Base-by-base conservation (phyloP, 1,140 invertebrate species). In the Paraescarpia echinospica region DNA sequence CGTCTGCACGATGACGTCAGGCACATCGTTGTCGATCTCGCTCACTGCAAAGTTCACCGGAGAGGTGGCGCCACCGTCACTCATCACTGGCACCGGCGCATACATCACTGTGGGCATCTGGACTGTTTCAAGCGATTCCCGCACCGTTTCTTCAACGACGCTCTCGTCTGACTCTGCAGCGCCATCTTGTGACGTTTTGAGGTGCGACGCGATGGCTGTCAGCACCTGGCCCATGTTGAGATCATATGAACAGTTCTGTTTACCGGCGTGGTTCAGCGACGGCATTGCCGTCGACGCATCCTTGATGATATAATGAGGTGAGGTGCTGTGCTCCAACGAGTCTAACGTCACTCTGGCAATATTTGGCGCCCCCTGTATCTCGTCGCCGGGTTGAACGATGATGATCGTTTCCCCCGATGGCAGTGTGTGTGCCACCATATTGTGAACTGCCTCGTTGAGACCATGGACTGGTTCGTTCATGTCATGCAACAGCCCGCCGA, bases 141-240 rank as follows among this genome's bases (percentile, higher is more conserved):
- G 34, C 89, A 35, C 33, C 33, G 33, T 35, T 34, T 34, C 35
- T 33, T 22, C 14, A 31, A 34, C 89, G 14, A 34, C 35, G n/a
- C 35, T 27, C 34, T 89, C n/a, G 12, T 27, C 35, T 4, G n/a
- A 8, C 41, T 92, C 35, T 31, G 48, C 92, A 92, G 51, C 34
- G 48, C 88, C 59, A 88, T 88, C 92, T 77, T 34, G 34, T 51
- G 88, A 92, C 8, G 92, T 77, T 88, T 59, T 88, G 8, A 92
- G 48, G 33, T 88, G 41, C 33, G 92, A 33, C 33, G 77, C 41
- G n/a, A 77, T 92, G 2, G 59, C 59, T 6, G 33, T 91, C 91
- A 34, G 34, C 33, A 35, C 35, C 91, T 33, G 91, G 22, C 59
- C 59, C 59, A 77, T 77, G 59, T 77, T 77, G 59, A 77, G 59